phyloP scores from a whole-genome alignment of 1,140 invertebrate species.

The Pseudomyrmex cubaensis region DNA sequence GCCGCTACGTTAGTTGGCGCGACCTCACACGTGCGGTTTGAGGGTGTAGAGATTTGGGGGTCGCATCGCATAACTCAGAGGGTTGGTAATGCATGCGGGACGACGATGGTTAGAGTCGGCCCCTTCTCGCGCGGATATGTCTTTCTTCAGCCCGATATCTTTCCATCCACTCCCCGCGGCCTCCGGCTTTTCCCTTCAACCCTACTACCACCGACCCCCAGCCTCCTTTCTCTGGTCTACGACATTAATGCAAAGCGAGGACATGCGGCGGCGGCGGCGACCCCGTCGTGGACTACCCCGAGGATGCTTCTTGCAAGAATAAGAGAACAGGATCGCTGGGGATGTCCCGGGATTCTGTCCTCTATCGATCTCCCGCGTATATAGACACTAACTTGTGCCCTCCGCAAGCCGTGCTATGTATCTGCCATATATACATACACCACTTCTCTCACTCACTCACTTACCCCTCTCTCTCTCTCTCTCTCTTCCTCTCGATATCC shows the following conservation, averaged over 20 bases:
- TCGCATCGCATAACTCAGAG: constrained; percentile 5
- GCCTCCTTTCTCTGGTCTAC: constrained; percentile 17
- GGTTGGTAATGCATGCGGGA: constrained; percentile 60
- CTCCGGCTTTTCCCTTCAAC: constrained; percentile 11
- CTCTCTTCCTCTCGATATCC: not conserved
- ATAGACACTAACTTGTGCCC: constrained; percentile 84
- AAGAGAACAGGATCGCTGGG: constrained; percentile 85
- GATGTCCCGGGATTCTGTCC: constrained; percentile 85
- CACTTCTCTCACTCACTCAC: constrained; percentile 70
- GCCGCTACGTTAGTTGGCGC: not conserved
- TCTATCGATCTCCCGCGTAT: constrained; percentile 84
- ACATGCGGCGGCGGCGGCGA: constrained; percentile 69
- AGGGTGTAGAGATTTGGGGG: not conserved
- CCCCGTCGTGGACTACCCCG: constrained; percentile 72
- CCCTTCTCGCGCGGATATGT: constrained; percentile 17
- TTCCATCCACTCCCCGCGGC: not conserved
- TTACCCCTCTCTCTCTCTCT: constrained; percentile 10
- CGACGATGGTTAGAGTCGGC: not conserved
- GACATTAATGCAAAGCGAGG: constrained; percentile 75
- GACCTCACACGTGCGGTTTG: not conserved
- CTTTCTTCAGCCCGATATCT: constrained; percentile 52
- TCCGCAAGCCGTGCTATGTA: constrained; percentile 81
- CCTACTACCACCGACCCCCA: not conserved
- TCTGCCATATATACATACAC: constrained; percentile 75
- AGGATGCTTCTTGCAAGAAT: constrained; percentile 85